Base-by-base conservation (phyloP, 1,140 invertebrate genomes). In the Oscheius sp. region DNA sequence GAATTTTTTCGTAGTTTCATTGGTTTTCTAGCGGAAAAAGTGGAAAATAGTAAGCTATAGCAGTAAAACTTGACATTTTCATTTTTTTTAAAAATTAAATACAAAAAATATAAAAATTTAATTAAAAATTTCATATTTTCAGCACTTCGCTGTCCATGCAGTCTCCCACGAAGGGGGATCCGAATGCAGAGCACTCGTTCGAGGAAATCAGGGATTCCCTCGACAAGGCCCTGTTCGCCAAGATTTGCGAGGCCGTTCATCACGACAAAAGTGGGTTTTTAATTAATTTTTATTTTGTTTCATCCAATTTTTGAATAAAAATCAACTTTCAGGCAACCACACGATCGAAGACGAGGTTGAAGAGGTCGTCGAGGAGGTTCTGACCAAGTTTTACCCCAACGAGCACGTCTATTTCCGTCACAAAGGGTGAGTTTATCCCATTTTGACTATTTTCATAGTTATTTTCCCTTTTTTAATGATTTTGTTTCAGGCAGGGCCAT, bases 201-300 rank as follows among this genome's bases (percentile, higher is more conserved):
- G 49, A 55, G 23, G 49, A 55, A 55, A 55, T 55, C 7, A 15
- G 49, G 15, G 7, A 55, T 4, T 4, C 28, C 49, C 15, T 55
- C 23, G 49, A 55, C 28, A 15, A 15, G 7, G 23, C 23, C 7
- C 23, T 55, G 49, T 55, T 55, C 28, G 23, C 49, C 23, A 55
- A 55, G 23, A 55, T 55, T 23, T 55, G 49, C 49, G 49, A 55
- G 49, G 49, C 49, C 15, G 49, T 55, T 20, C 49, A 55, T 55
- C 49, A 55, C 23, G 49, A 55, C 23, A 55, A 55, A 55, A 55
- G 49, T 55, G 49, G 28, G 7, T 13, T 55, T 55, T 13, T 13
- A 7, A 7, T 55, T 26, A 20, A 20, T 55, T 23, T 23, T 23
- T 55, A 20, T 55, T 55, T 15, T n/a, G n/a, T 55, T 55, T 13